Percentiles rank a stretch among this genome's conserved stretches.
Conservation (phyloP, 2,113 vertebrate species). For the Drymodes brunneopygia region DNA sequence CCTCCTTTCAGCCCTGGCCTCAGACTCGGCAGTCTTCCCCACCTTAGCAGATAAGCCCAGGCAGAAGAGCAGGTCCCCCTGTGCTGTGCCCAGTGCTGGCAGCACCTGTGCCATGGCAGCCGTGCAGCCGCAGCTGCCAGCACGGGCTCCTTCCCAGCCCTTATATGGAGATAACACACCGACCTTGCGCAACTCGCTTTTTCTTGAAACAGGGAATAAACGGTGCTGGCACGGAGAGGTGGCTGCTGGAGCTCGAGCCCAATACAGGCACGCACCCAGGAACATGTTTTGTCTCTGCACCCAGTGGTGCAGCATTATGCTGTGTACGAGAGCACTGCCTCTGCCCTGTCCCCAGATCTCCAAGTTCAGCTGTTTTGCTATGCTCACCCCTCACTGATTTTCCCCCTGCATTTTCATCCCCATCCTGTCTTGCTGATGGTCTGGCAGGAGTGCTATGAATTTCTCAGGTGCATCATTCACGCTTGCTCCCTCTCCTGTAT, state of each 20-base stretch:
- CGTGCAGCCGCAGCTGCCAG: background rate
- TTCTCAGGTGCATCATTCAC: accelerated
- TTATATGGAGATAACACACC: background rate
- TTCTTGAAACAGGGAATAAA: background rate
- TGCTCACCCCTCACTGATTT: background rate
- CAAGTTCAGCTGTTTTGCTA: accelerated
- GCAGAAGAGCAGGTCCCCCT: background rate
- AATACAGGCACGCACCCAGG: accelerated
- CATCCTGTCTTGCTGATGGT: background rate
- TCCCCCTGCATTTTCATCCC: background rate
- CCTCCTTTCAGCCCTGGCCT: background rate
- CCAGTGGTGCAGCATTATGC: background rate
- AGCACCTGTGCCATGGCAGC: background rate
- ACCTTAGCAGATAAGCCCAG: background rate
- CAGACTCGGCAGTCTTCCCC: background rate
- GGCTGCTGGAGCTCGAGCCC: background rate
- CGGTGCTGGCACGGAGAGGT: background rate
- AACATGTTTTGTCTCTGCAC: accelerated
- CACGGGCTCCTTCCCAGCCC: accelerated
- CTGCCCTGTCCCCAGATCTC: background rate
- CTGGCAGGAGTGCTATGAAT: background rate
- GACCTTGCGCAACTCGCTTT: background rate
- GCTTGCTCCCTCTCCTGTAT: background rate
- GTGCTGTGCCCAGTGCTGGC: accelerated
- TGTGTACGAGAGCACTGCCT: accelerated